Evolutionary conservation across 1,140 invertebrate genomes (phyloP).

Genomic region (Anastrepha ludens): DNA sequence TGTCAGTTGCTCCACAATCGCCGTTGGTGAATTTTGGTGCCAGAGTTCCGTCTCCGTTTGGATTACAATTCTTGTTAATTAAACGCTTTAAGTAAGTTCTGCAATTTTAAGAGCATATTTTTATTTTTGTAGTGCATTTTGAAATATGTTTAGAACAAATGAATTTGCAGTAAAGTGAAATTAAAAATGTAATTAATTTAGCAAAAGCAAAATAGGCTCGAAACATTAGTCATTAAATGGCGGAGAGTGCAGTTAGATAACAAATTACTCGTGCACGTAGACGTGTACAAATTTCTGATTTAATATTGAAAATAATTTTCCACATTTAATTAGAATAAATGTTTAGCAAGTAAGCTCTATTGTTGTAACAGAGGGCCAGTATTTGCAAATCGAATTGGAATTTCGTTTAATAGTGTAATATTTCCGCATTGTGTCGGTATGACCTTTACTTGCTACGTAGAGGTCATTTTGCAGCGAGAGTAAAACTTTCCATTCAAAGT

Average conservation of each 20-base stretch:
- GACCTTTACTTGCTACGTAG: conserved; percentile 21
- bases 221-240: not conserved
- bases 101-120: not conserved
- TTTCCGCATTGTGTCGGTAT: not conserved
- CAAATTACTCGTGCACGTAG: not conserved
- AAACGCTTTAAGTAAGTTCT: conserved; percentile 46
- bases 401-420: not conserved
- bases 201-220: not conserved
- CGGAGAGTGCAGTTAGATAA: conserved; percentile 41
- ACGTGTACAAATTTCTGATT: not conserved
- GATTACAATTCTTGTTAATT: conserved; percentile 37
- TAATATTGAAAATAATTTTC: not conserved
- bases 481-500: not conserved
- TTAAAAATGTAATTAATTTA: not conserved
- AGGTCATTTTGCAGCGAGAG: conserved; percentile 21
- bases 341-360: not conserved
- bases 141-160: not conserved
- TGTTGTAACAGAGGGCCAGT: not conserved
- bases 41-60: conserved; percentile 34
- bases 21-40: conserved; percentile 49
- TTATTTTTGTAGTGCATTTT: not conserved
- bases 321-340: not conserved
- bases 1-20: conserved; percentile 51
- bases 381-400: not conserved
- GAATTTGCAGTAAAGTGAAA: not conserved